A percentile compares a stretch with the other conserved stretches of the same genome.
phyloP scores from a whole-genome alignment of 2,113 vertebrate species.

The Crotalus tigris region DNA sequence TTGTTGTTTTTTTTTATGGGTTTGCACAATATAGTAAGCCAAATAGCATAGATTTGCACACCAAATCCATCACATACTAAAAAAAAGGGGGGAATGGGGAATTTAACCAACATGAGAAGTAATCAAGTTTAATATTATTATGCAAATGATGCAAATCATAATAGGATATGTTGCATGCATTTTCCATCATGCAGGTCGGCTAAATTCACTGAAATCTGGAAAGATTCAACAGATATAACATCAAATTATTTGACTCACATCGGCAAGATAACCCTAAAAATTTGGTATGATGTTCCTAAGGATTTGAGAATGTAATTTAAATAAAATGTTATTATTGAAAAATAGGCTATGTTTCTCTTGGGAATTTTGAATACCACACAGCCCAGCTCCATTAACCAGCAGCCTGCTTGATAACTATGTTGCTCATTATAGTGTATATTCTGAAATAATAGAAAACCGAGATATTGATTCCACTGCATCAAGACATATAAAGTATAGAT shows the following conservation, averaged over 20 bases:
- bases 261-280: not conserved
- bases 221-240: not conserved
- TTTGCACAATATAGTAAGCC: not conserved
- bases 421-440: not conserved
- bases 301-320: not conserved
- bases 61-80: not conserved
- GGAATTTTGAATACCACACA: not conserved
- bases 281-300: not conserved
- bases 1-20: not conserved
- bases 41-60: not conserved
- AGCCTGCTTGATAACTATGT: not conserved
- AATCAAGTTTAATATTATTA: not conserved
- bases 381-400: not conserved
- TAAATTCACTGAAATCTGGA: not conserved
- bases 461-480: not conserved
- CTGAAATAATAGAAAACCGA: not conserved
- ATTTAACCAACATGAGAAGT: not conserved
- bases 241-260: not conserved
- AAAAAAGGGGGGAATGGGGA: accelerated
- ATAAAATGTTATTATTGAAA: too few species aligned
- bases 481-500: not conserved
- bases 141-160: not conserved
- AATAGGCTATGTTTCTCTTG: too few species aligned
- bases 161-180: not conserved
- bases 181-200: not conserved